Conservation (phyloP, 2,888 invertebrate genomes). For the Pteria penguin region DNA sequence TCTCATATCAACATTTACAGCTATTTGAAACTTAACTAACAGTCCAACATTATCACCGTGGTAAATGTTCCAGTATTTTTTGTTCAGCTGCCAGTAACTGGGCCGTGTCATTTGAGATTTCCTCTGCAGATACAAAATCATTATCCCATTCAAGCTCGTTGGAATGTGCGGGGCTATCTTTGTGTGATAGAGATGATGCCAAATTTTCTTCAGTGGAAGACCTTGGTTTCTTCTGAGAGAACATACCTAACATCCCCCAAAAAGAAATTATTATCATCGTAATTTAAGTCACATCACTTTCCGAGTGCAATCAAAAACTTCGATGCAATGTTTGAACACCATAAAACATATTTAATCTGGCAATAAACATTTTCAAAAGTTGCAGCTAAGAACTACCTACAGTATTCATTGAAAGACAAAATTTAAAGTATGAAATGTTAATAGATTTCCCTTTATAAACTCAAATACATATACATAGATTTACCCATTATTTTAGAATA, state of each 20-base stretch:
- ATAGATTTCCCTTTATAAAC: too few relatives aligned
- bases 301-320: too few relatives aligned
- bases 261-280: too few relatives aligned
- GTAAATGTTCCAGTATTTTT: slow-evolving; percentile 20
- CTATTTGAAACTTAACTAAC: background rate
- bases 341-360: too few relatives aligned
- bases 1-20: background rate
- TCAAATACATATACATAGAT: too few relatives aligned
- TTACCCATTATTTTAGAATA: too few relatives aligned
- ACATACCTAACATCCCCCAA: slow-evolving; percentile 56
- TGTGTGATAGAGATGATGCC: slow-evolving; percentile 36
- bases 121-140: slow-evolving; percentile 70
- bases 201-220: slow-evolving; percentile 64
- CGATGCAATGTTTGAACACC: too few relatives aligned
- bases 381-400: too few relatives aligned
- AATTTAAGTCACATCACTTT: too few relatives aligned
- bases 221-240: slow-evolving; percentile 50
- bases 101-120: slow-evolving; percentile 52
- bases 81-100: slow-evolving; percentile 50
- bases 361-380: too few relatives aligned
- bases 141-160: slow-evolving; percentile 74
- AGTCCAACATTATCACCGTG: slow-evolving; percentile 1
- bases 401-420: too few relatives aligned
- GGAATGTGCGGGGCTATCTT: slow-evolving; percentile 58
- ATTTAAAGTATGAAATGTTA: too few relatives aligned